Conservation (phyloP, 2,113 vertebrate species). For the Girardinichthys multiradiatus region DNA sequence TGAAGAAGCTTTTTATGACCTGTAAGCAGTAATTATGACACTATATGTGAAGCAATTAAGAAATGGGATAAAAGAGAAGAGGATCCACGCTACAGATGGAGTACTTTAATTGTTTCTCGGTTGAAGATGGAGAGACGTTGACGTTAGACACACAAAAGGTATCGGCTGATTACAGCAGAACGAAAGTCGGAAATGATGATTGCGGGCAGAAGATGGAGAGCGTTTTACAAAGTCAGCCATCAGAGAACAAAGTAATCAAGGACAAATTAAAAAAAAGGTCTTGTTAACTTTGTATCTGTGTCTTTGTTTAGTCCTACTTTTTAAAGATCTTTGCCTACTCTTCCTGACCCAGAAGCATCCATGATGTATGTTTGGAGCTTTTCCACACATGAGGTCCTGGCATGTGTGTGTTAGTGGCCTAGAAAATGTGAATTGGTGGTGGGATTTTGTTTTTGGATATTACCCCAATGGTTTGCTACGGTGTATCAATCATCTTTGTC, state of each 20-base stretch:
- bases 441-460: constrained; percentile 38
- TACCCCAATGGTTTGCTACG: constrained; percentile 31
- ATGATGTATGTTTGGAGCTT: constrained; percentile 53
- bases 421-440: constrained; percentile 30
- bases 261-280: constrained; percentile 43
- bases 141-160: constrained; percentile 27
- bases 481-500: constrained; percentile 60
- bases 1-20: constrained; percentile 27
- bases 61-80: constrained; percentile 7
- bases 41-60: constrained; percentile 41
- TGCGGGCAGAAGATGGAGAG: constrained; percentile 30
- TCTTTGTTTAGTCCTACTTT: constrained; percentile 66
- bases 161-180: constrained; percentile 55
- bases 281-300: constrained; percentile 53
- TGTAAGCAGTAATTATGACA: constrained; percentile 50
- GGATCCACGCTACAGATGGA: constrained; percentile 35
- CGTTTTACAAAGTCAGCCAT: constrained; percentile 28
- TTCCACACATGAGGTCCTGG: constrained; percentile 33
- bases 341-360: constrained; percentile 63
- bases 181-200: constrained; percentile 40
- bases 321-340: constrained; percentile 55
- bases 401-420: constrained; percentile 19
- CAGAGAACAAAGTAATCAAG: constrained; percentile 65
- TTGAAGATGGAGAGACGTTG: constrained; percentile 40
- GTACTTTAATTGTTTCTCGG: constrained; percentile 54